Percentiles rank a stretch among this genome's conserved stretches.
Conservation (phyloP, 2,797 vertebrate genomes). For the Balearica regulorum region DNA sequence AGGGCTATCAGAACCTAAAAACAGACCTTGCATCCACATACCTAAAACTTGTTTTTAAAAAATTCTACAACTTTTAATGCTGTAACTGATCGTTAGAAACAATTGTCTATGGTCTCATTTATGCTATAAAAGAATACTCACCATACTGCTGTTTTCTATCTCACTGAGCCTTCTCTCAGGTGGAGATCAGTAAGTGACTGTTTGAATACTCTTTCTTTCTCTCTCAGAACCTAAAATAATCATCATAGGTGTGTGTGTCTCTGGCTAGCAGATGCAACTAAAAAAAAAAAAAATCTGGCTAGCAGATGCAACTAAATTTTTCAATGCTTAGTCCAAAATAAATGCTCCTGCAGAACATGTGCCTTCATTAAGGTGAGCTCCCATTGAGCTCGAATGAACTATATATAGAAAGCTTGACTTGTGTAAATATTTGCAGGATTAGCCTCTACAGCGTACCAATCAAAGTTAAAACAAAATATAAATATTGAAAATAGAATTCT, state of each 20-base stretch:
- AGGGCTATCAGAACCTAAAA: not conserved
- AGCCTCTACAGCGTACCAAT: not conserved
- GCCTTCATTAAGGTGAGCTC: not conserved
- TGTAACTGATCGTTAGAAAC: not conserved
- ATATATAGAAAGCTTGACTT: not conserved
- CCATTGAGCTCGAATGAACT: not conserved
- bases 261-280: not conserved
- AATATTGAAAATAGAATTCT: not conserved
- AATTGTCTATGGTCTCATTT: not conserved
- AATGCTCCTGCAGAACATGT: not conserved
- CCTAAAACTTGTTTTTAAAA: not conserved
- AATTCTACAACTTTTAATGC: not conserved
- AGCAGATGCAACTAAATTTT: not conserved
- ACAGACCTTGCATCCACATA: not conserved
- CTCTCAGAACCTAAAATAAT: constrained; percentile 41
- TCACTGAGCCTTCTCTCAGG: not conserved
- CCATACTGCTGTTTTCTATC: constrained; percentile 35
- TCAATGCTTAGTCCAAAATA: not conserved
- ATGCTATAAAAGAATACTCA: not conserved
- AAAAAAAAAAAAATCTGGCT: not conserved
- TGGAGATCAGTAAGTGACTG: not conserved
- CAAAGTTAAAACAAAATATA: not conserved
- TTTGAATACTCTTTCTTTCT: not conserved
- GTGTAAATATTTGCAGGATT: constrained; percentile 7
- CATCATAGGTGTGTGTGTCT: not conserved